Base-by-base conservation (phyloP, 2,888 invertebrate species). In the Meliscaeva auricollis region DNA sequence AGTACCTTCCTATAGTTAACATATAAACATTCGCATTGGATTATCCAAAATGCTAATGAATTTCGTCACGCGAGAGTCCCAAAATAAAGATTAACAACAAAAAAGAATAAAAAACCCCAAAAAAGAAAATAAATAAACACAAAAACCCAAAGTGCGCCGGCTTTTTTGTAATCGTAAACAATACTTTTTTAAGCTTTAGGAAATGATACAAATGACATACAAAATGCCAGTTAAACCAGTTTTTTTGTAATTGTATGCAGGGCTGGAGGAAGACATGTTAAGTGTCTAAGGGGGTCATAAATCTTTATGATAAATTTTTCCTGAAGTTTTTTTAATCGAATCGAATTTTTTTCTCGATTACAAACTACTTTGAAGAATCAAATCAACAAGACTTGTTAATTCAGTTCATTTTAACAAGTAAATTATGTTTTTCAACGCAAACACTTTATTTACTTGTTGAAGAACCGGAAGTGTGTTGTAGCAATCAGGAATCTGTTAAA, bases 211-310 rank as follows among this genome's bases (percentile, higher is more conserved):
- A 15, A 68, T 22, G 32, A 8, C 20, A 35, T 26, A 48, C 30
- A 56, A 44, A 54, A 30, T 17, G 48, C 75, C 81, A 69, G 64
- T 60, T 17, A 50, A 78, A 84, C 83, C 38, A 64, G 83, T 84
- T 84, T 60, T 22, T 9, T 35, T 35, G 7, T n/a, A 20, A 8
- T 13, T 3, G 1, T n/a, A 4, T 26, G 26, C 58, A 38, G 38
- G 20, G 13, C 7, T 11, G 38, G 20, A 58, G 4, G 38, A 8
- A 13, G 38, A 38, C 1, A 11, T 9, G 9, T 11, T 38, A 11
- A 9, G n/a, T n/a, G n/a, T n/a, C n/a, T n/a, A n/a, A 38, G 9
- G 2, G 9, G 38, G 1, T 13, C 11, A 38, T 6, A 9, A 6
- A 9, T 38, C 35, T 4, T 8, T 38, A 8, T 38, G 35, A 35